These are phyloP conservation scores for Rhipidura dahli DNA, from an alignment of 2,113 vertebrate genomes.

Conservation along the genomic window DNA sequence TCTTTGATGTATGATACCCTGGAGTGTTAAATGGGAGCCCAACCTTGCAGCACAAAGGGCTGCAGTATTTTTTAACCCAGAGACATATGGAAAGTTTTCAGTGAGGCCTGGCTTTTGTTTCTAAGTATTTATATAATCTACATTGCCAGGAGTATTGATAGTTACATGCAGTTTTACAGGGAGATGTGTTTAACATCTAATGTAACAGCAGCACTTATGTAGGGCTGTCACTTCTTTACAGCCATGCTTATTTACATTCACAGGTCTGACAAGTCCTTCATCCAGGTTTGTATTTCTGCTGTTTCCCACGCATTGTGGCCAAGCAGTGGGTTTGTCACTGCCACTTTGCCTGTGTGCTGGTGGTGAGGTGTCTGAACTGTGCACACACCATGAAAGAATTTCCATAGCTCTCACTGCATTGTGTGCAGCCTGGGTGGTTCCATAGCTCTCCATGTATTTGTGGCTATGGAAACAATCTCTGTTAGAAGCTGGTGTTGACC, in stretches of 20 bases:
- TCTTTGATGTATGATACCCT: not conserved
- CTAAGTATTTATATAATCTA: not conserved
- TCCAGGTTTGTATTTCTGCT: not conserved
- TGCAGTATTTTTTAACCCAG: not conserved
- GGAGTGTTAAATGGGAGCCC: not conserved
- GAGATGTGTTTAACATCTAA: not conserved
- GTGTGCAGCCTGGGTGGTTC: not conserved
- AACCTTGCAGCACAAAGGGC: not conserved
- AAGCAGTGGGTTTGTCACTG: not conserved
- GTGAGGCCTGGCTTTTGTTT: not conserved
- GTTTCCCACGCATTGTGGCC: fast-evolving
- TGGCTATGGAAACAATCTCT: not conserved
- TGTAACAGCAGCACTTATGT: not conserved
- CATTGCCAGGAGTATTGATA: not conserved
- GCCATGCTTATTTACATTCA: not conserved
- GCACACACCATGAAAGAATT: not conserved
- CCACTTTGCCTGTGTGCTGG: not conserved
- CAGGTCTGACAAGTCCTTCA: not conserved
- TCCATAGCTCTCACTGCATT: fast-evolving
- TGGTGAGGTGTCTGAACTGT: not conserved
- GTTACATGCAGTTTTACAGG: not conserved
- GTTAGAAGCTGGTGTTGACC: not conserved
- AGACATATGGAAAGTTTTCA: not conserved
- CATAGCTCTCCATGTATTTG: not conserved
- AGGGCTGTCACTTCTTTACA: not conserved